A percentile compares a stretch with the other conserved stretches of the same genome.
Evolutionary conservation across 2,113 vertebrate genomes (phyloP).

Genomic region (Megaceryle maxima): DNA sequence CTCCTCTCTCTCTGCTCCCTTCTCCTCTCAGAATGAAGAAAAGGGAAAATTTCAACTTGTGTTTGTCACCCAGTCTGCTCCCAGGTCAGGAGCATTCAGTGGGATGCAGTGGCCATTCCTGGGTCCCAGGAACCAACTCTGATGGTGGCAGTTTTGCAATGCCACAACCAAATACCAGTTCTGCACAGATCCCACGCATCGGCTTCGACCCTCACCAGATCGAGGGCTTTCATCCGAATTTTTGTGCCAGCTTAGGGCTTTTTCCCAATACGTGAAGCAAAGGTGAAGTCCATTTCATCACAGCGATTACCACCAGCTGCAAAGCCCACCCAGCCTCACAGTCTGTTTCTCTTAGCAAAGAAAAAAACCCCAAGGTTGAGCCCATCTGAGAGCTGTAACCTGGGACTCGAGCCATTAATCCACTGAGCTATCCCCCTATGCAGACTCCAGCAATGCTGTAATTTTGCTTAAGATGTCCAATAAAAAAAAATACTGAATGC

Average conservation of each 20-base stretch:
- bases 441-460: slow-evolving; percentile 6
- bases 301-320: background rate
- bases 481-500: slow-evolving; percentile 36
- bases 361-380: slow-evolving; percentile 24
- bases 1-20: background rate
- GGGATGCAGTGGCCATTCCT: background rate
- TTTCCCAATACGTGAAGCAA: background rate
- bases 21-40: background rate
- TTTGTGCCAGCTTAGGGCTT: background rate
- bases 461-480: slow-evolving; percentile 42
- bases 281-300: background rate
- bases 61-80: background rate
- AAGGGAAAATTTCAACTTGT: background rate
- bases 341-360: background rate
- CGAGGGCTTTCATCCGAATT: accelerated
- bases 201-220: background rate
- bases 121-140: background rate
- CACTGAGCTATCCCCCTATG: background rate
- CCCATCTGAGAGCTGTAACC: background rate
- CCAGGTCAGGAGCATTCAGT: background rate
- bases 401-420: slow-evolving; percentile 34
- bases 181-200: background rate
- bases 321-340: background rate
- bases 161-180: background rate
- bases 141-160: background rate